Percentiles rank a stretch among this genome's conserved stretches.
Conservation (phyloP, 2,888 invertebrate genomes). For the Tetanocera ferruginea region DNA sequence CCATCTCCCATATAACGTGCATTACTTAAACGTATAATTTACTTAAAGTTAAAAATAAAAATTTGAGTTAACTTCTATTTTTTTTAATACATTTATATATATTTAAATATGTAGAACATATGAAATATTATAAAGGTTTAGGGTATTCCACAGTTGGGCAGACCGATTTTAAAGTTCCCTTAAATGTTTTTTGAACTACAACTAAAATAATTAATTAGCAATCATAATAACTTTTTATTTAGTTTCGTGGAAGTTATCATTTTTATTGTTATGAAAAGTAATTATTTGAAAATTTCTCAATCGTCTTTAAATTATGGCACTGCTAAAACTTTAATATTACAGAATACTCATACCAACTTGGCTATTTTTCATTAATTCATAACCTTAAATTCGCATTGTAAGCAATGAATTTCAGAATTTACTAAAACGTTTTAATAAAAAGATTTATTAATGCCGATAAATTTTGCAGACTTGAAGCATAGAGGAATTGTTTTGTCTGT, state of each 20-base stretch:
- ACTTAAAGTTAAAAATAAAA: too few species aligned
- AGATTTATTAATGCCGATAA: constrained; percentile 52
- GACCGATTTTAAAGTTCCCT: too few species aligned
- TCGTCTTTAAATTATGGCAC: constrained; percentile 25
- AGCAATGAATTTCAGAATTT: constrained; percentile 2
- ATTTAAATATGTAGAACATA: too few species aligned
- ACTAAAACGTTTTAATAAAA: constrained; percentile 45
- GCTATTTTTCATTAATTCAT: constrained; percentile 3
- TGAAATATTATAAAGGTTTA: too few species aligned
- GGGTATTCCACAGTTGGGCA: too few species aligned
- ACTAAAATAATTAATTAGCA: too few species aligned
- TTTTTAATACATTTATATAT: too few species aligned
- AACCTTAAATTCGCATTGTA: constrained; percentile 3
- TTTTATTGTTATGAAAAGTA: not conserved
- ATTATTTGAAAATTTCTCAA: not conserved
- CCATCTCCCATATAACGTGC: too few species aligned
- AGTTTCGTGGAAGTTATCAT: not conserved
- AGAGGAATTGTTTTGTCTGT: constrained; percentile 26
- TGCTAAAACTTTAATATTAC: constrained; percentile 46
- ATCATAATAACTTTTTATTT: not conserved
- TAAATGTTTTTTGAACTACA: too few species aligned
- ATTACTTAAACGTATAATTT: too few species aligned
- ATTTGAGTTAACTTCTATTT: too few species aligned
- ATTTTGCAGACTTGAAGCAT: constrained; percentile 44
- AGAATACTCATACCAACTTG: constrained; percentile 45